These are phyloP conservation scores for Serinus canaria DNA, from an alignment of 2,113 vertebrate genomes.

Conservation along the genomic window DNA sequence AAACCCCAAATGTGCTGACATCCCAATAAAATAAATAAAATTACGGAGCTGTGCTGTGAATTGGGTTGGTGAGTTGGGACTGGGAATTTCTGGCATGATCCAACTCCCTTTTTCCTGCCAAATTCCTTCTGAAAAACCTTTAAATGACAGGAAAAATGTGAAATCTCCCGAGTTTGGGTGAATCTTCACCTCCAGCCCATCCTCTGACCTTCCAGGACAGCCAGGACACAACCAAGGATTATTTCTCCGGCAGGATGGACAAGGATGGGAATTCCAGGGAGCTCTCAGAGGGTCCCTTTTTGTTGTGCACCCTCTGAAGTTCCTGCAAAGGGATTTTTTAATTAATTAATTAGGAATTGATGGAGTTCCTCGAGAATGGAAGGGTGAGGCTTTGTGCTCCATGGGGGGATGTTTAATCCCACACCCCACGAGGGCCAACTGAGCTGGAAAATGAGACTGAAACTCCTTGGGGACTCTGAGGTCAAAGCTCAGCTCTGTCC, in stretches of 20 bases:
- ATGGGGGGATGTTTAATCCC: not conserved
- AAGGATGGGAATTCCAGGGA: not conserved
- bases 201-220: not conserved
- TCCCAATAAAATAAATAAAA: not conserved
- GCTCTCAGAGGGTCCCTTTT: not conserved
- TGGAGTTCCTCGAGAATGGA: not conserved
- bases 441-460: not conserved
- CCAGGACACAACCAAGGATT: accelerated
- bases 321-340: not conserved
- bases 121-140: not conserved
- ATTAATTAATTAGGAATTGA: not conserved
- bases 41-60: accelerated
- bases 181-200: not conserved
- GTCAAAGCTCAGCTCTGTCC: not conserved
- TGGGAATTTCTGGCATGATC: too few species aligned
- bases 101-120: not conserved
- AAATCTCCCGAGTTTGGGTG: not conserved
- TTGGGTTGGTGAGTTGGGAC: too few species aligned
- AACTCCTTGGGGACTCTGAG: not conserved
- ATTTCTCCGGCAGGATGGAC: not conserved
- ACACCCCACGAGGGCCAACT: accelerated
- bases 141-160: not conserved
- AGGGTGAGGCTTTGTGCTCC: not conserved
- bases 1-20: too few species aligned
- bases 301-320: not conserved